phyloP scores from a whole-genome alignment of 2,113 vertebrate genomes.

The rat (Rattus norvegicus) region DNA sequence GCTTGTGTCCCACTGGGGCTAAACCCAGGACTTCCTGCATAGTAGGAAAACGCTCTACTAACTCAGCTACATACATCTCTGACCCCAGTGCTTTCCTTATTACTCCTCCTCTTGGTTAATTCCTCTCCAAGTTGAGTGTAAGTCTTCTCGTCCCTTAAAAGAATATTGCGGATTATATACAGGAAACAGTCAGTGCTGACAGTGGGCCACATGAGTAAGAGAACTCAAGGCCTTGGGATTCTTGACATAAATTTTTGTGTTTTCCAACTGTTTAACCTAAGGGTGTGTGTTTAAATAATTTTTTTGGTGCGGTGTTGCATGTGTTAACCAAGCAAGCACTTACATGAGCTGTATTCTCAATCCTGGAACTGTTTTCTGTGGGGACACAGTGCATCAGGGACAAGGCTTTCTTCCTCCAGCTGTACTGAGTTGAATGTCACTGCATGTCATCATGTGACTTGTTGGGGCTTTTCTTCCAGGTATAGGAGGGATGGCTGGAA shows the following conservation, averaged over 20 bases:
- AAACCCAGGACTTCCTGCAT: not conserved
- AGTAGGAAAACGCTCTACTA: too few species aligned
- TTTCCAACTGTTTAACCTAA: not conserved
- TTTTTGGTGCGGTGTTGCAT: not conserved
- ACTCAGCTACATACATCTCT: not conserved
- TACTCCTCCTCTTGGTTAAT: not conserved
- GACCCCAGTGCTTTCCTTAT: not conserved
- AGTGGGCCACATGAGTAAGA: not conserved
- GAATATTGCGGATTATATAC: too few species aligned
- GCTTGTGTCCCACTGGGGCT: not conserved
- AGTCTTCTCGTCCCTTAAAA: not conserved
- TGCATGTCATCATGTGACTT: not conserved
- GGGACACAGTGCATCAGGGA: not conserved
- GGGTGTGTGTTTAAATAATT: not conserved
- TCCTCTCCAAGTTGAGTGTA: not conserved
- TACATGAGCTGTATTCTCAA: not conserved
- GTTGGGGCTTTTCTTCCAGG: constrained; percentile 84
- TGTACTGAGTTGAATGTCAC: not conserved
- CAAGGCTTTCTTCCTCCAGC: not conserved
- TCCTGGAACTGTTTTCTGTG: not conserved
- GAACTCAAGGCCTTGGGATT: not conserved
- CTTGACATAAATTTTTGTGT: not conserved
- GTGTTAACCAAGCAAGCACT: not conserved
- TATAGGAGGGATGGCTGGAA: constrained; percentile 89
- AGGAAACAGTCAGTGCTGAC: not conserved